phyloP scores from a whole-genome alignment of 2,888 invertebrate species.

The Scaeva pyrastri region DNA sequence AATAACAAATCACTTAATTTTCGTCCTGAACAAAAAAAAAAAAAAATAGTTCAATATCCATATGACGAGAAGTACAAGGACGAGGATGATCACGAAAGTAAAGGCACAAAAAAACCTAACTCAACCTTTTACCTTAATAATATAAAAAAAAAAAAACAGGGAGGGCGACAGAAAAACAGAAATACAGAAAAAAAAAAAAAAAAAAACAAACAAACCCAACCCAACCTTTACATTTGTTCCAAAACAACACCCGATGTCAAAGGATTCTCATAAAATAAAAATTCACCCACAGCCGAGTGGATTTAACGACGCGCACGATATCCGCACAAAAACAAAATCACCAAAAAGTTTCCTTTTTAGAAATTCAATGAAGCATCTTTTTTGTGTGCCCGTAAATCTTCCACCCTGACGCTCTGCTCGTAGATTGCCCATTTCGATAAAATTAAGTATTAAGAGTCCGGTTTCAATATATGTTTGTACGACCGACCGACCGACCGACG shows the following conservation, averaged over 20 bases:
- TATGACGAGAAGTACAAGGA: background rate
- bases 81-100: background rate
- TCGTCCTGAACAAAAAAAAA: background rate
- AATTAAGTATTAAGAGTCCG: conserved; percentile 37
- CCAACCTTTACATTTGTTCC: conserved; percentile 7
- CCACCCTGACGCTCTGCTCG: conserved; percentile 47
- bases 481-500: no score
- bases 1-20: conserved; percentile 39
- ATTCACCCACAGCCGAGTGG: conserved; percentile 45
- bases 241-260: conserved; percentile 38
- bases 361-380: conserved; percentile 60
- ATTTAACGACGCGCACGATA: conserved; percentile 40
- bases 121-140: conserved; percentile 32
- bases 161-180: no score
- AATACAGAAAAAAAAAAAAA: no score
- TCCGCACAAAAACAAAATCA: conserved; percentile 27
- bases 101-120: background rate
- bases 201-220: no score
- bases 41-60: conserved; percentile 26
- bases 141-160: background rate
- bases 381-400: conserved; percentile 49
- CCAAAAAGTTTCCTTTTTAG: conserved; percentile 11
- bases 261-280: conserved; percentile 48
- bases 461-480: background rate
- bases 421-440: conserved; percentile 46